A percentile compares a stretch with the other conserved stretches of the same genome.
phyloP scores from a whole-genome alignment of 2,113 vertebrate genomes.

The Salvelinus namaycush region DNA sequence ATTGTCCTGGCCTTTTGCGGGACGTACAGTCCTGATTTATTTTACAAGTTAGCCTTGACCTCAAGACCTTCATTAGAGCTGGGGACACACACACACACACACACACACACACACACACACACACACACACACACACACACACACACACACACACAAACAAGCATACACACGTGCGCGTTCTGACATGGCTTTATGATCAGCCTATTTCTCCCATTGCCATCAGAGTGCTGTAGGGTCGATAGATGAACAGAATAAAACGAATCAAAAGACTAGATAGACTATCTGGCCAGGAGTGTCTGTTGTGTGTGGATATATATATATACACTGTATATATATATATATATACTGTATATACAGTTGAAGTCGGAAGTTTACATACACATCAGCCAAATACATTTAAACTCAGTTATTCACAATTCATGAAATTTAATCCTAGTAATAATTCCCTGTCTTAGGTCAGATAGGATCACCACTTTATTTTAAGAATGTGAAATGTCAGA shows the following conservation, averaged over 20 bases:
- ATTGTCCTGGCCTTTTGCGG: conserved; percentile 8
- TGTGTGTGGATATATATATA: background rate
- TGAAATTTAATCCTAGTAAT: no score
- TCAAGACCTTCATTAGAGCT: conserved; percentile 9
- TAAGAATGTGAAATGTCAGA: no score
- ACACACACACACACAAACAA: background rate
- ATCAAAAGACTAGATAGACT: conserved; percentile 7
- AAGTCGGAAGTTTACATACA: no score
- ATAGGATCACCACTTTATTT: no score
- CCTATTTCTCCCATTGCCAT: background rate
- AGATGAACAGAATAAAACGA: conserved; percentile 36
- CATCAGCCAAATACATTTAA: no score
- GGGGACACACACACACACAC: background rate
- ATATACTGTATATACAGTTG: no score
- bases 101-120: background rate
- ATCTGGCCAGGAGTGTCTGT: conserved; percentile 11
- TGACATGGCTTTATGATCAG: background rate
- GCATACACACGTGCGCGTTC: background rate
- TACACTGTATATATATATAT: no score
- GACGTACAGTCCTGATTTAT: conserved; percentile 45
- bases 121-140: background rate
- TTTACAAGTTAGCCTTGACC: conserved; percentile 45
- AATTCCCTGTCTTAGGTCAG: no score
- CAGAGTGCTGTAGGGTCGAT: conserved; percentile 18
- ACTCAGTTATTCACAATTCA: no score